phyloP scores from a whole-genome alignment of 2,797 vertebrate genomes.

The Enteromius radiatus region DNA sequence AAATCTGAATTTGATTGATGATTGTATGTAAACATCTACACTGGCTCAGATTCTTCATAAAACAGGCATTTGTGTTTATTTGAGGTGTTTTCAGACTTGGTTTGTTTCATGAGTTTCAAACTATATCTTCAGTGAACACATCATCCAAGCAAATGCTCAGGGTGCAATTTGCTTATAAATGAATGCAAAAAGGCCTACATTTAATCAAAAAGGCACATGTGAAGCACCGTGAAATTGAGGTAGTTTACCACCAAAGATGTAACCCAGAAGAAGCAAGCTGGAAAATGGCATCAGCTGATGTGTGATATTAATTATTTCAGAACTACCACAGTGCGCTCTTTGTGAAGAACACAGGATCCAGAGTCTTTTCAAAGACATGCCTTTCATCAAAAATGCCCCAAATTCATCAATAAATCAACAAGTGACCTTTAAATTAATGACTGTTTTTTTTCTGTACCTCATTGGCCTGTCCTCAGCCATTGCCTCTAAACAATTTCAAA shows the following conservation, averaged over 20 bases:
- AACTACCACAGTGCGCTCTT: not conserved
- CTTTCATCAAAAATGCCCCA: slow-evolving; percentile 29
- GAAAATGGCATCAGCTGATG: not conserved
- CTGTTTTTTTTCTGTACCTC: not conserved
- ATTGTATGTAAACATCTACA: not conserved
- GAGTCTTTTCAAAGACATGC: not conserved
- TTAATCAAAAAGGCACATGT: not conserved
- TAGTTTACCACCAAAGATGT: not conserved
- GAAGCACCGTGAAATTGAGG: slow-evolving; percentile 7
- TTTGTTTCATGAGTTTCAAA: not conserved
- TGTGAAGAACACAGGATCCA: not conserved
- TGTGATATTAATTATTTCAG: not conserved
- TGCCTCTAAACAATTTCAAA: slow-evolving; percentile 31
- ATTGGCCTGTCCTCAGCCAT: slow-evolving; percentile 26
- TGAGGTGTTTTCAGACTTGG: not conserved
- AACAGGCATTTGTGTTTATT: not conserved
- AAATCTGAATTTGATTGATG: not conserved
- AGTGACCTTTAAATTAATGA: slow-evolving; percentile 50
- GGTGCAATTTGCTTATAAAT: not conserved
- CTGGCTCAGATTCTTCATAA: not conserved
- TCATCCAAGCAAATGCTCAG: not conserved
- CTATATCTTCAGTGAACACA: not conserved
- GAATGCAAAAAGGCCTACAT: not conserved
- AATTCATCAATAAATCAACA: slow-evolving; percentile 45
- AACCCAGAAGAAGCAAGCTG: not conserved